phyloP scores from a whole-genome alignment of 2,113 vertebrate species.

The Dipodomys spectabilis region DNA sequence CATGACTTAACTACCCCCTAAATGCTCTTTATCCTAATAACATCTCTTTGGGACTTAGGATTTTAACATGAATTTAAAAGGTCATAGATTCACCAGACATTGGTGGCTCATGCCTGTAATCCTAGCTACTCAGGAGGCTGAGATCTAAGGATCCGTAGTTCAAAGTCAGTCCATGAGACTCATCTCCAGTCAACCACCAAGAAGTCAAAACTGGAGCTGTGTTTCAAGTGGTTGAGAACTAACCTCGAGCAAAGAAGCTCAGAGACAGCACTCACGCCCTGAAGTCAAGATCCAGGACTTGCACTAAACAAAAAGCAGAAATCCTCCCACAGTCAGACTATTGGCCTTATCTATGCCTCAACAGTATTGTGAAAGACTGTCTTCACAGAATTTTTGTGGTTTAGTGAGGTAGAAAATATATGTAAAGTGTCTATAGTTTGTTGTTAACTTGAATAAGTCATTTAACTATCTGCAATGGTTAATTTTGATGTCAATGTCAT shows the following conservation, averaged over 20 bases:
- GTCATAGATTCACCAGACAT: too few species aligned
- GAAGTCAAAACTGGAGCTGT: too few species aligned
- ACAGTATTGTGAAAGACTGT: constrained; percentile 4
- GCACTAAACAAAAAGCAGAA: too few species aligned
- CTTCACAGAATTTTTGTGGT: constrained; percentile 1
- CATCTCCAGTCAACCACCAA: too few species aligned
- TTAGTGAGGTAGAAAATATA: not conserved
- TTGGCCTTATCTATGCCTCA: not conserved
- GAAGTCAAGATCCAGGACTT: too few species aligned
- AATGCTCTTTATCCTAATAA: not conserved
- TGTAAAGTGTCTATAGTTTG: not conserved
- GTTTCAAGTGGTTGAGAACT: too few species aligned
- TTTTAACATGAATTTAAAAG: constrained; percentile 11
- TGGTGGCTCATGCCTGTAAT: too few species aligned
- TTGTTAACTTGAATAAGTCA: constrained; percentile 19
- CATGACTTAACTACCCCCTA: not conserved
- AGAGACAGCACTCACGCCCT: too few species aligned
- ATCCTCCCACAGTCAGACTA: not conserved
- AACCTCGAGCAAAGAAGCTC: too few species aligned
- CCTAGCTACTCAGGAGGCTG: too few species aligned
- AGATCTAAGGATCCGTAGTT: too few species aligned
- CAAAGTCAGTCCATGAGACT: too few species aligned
- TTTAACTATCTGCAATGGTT: not conserved
- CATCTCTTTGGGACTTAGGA: not conserved
- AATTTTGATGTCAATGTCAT: not conserved